These are phyloP conservation scores for Thunnus thynnus DNA, from an alignment of 2,113 vertebrate species.

Conservation along the genomic window DNA sequence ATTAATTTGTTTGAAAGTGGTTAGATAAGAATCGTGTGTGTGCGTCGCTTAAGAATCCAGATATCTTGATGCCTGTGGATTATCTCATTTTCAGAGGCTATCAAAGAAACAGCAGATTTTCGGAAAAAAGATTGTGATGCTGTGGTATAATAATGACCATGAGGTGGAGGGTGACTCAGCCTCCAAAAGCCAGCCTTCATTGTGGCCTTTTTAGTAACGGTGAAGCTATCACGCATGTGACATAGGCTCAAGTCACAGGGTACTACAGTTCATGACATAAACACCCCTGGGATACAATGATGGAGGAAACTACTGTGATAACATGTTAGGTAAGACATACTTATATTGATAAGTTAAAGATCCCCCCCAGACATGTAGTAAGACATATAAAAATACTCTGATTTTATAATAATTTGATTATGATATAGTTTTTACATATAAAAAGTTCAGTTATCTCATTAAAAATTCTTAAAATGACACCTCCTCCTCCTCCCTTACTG, in stretches of 20 bases:
- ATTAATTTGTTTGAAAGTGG: no score
- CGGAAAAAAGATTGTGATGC: not conserved
- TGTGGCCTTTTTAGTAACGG: not conserved
- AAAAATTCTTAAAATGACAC: no score
- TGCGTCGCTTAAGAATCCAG: not conserved
- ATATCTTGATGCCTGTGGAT: not conserved
- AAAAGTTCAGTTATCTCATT: no score
- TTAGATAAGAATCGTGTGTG: no score
- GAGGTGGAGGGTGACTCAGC: no score
- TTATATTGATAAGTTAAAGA: no score
- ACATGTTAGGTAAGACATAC: not conserved
- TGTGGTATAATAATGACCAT: not conserved
- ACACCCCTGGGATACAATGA: not conserved
- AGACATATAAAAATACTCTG: no score
- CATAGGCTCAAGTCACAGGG: conserved; percentile 32
- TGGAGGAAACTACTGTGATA: not conserved
- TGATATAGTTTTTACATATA: no score
- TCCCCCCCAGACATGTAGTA: no score
- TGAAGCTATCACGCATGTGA: conserved; percentile 6
- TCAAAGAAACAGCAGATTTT: no score
- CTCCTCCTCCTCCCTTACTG: no score
- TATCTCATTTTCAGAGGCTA: not conserved
- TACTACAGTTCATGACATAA: conserved; percentile 11
- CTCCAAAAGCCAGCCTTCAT: not conserved
- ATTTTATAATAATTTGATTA: no score